Conservation (phyloP, 2,888 invertebrate genomes). For the Brachyptera putata region DNA sequence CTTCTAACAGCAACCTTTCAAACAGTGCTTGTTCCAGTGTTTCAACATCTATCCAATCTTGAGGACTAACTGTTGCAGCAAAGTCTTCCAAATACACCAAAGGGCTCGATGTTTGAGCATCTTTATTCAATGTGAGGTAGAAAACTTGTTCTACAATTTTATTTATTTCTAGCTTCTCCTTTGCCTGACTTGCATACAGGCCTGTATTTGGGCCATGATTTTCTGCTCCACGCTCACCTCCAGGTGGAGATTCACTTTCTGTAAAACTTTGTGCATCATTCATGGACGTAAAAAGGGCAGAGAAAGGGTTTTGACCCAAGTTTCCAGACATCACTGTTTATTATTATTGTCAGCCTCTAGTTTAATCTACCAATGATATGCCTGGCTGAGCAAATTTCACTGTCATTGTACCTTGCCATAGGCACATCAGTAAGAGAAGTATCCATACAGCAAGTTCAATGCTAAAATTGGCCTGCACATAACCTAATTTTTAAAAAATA, state of each 20-base stretch:
- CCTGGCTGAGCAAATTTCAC: no score
- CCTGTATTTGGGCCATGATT: slow-evolving; percentile 8
- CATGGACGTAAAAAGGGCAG: slow-evolving; percentile 42
- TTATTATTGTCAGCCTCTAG: no score
- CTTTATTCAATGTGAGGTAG: slow-evolving; percentile 61
- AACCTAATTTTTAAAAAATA: no score
- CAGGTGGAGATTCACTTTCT: slow-evolving; percentile 33
- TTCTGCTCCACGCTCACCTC: slow-evolving; percentile 15
- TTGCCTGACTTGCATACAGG: slow-evolving; percentile 32
- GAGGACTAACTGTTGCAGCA: slow-evolving; percentile 49
- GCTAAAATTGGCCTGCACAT: no score
- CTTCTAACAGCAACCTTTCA: slow-evolving; percentile 61
- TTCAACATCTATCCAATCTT: slow-evolving; percentile 56
- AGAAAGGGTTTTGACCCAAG: slow-evolving; percentile 46
- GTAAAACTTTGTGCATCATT: slow-evolving; percentile 40
- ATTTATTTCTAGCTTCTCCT: slow-evolving; percentile 45
- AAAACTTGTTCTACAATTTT: slow-evolving; percentile 66
- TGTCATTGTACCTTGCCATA: no score
- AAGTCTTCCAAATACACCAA: slow-evolving; percentile 62
- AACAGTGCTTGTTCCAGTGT: slow-evolving; percentile 72
- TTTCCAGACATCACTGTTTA: slow-evolving; percentile 45
- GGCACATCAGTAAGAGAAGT: no score
- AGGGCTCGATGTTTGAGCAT: slow-evolving; percentile 41
- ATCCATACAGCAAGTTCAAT: no score
- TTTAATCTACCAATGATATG: no score